A percentile compares a stretch with the other conserved stretches of the same genome.
Evolutionary conservation across 2,888 invertebrate species (phyloP).

Genomic region (Ephialtes manifestator): DNA sequence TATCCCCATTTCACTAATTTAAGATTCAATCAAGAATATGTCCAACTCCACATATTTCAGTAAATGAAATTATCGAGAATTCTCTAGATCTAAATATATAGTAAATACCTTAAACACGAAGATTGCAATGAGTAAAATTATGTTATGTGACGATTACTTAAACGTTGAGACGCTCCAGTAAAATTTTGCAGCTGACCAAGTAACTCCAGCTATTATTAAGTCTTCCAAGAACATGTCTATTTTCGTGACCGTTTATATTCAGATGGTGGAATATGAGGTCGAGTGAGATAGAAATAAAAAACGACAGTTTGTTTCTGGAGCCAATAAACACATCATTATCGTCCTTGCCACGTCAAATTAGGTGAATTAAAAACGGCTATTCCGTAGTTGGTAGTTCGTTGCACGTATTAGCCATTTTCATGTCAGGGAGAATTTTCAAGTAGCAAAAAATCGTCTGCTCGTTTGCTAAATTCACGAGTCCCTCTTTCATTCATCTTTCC

Average conservation of each 20-base stretch:
- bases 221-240: conserved; percentile 10
- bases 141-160: neutral
- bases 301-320: neutral
- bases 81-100: neutral
- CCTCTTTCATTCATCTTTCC: neutral
- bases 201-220: conserved; percentile 29
- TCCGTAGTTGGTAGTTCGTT: neutral
- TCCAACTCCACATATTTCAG: no score
- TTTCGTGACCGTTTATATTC: conserved; percentile 16
- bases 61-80: no score
- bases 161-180: conserved; percentile 5
- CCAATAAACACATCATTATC: neutral
- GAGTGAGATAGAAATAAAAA: neutral
- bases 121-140: neutral
- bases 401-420: neutral
- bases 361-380: neutral
- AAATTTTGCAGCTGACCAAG: conserved; percentile 10
- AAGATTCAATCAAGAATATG: no score
- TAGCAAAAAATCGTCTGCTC: neutral
- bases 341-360: neutral
- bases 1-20: no score
- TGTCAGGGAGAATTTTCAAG: neutral
- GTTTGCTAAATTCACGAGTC: neutral
- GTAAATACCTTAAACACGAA: neutral
- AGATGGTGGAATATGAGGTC: neutral